Conservation (phyloP, 2,888 invertebrate genomes). For the Deilephila elpenor region DNA sequence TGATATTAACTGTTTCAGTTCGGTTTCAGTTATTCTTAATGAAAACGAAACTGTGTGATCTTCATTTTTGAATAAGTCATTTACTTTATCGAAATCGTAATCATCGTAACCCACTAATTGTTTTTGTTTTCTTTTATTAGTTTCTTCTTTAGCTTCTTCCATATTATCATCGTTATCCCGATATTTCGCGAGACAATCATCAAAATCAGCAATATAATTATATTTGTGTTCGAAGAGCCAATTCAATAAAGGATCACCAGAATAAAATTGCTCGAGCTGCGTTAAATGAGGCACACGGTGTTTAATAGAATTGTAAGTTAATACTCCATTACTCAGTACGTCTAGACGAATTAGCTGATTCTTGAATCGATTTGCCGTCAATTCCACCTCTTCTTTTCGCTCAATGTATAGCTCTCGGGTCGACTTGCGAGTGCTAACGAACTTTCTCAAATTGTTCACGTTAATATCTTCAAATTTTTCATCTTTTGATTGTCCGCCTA, state of each 20-base stretch:
- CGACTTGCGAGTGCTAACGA: slow-evolving; percentile 28
- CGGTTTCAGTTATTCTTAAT: slow-evolving; percentile 43
- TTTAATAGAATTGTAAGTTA: slow-evolving; percentile 45
- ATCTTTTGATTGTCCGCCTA: slow-evolving; percentile 88
- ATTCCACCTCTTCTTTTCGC: slow-evolving; percentile 51
- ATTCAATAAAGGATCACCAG: slow-evolving; percentile 49
- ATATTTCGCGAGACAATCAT: slow-evolving; percentile 39
- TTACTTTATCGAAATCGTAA: slow-evolving; percentile 31
- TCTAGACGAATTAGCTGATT: slow-evolving; percentile 52
- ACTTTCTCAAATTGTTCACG: slow-evolving; percentile 64
- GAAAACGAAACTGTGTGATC: slow-evolving; percentile 47
- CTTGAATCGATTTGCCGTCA: slow-evolving; percentile 48
- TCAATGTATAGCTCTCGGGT: slow-evolving; percentile 46
- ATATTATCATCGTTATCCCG: slow-evolving; percentile 35
- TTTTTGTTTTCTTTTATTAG: slow-evolving; percentile 49
- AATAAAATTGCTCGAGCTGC: slow-evolving; percentile 47
- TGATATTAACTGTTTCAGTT: slow-evolving; percentile 44
- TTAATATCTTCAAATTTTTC: slow-evolving; percentile 72
- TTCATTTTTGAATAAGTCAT: slow-evolving; percentile 32
- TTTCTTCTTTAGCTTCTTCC: slow-evolving; percentile 43
- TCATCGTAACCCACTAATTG: slow-evolving; percentile 50
- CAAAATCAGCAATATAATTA: slow-evolving; percentile 40
- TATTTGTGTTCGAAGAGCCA: slow-evolving; percentile 63
- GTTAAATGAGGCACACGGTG: slow-evolving; percentile 43
- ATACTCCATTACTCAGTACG: slow-evolving; percentile 55